Base-by-base conservation (phyloP, 2,888 invertebrate genomes). In the Mesoligia furuncula region DNA sequence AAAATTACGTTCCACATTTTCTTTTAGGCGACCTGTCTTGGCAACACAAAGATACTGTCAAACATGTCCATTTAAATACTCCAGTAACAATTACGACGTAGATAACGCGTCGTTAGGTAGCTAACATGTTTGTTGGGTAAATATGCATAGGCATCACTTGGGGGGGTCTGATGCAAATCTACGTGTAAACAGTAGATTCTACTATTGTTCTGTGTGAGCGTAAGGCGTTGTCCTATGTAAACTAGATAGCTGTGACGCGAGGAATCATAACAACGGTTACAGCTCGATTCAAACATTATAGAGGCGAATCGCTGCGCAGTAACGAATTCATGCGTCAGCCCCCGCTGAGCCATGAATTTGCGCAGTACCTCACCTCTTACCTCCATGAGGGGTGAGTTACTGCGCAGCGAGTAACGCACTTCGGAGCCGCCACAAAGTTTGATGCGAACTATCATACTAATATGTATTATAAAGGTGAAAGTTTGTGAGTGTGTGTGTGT, bases 161-260 rank as follows among this genome's bases (percentile, higher is more conserved):
- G 86, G 84, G 83, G 84, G 84, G 84, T 84, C 84, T 84, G 42
- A n/a, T 45, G 73, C 39, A 64, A 75, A 85, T 83, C 79, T 71
- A 1, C 62, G 36, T 57, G 75, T 39, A 85, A 5, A 84, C 62
- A 75, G 11, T 7, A 61, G 36, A 39, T 73, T 75, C 67, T 73
- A 59, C 42, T 71, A 75, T 70, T 70, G 27, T 71, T 73, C 66
- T 65, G 17, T 51, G 36, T 59, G 27, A 42, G 24, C 6, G 9
- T 36, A 62, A 48, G 80, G 6, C 15, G 15, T 20, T 59, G 75
- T 75, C 72, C 72, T 75, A 27, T 27, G 64, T 36, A 1, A 57
- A 73, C 65, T n/a, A n/a, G 3, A 61, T n/a, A 27, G 24, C 9
- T 66, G 62, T 42, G 27, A 61, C 15, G 36, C 36, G 36, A 36